Base-by-base conservation (phyloP, 2,113 vertebrate genomes). In the Damaliscus lunatus region DNA sequence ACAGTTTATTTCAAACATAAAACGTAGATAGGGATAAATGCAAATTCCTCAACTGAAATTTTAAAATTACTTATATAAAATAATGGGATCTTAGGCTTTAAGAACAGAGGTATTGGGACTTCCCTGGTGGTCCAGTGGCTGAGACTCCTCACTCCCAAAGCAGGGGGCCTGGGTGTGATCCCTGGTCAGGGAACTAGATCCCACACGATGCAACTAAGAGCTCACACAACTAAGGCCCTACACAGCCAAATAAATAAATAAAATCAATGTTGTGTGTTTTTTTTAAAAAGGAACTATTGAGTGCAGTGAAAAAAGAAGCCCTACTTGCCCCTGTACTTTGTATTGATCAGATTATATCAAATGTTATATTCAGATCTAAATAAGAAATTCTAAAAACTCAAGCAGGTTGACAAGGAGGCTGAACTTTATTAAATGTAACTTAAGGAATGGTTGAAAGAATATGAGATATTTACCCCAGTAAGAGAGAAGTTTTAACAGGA, bases 1-100 rank as follows among this genome's bases (percentile, higher is more conserved):
- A 19, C n/a, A 92, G 36, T 96, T 86, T 87, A 96, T 62, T 97
- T 89, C 59, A 90, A 97, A 90, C 48, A 86, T 33, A 94, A 97
- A 92, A 85, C 21, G 40, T 40, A 71, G 67, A 71, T 21, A 71
- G 67, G 19, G 48, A 90, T 91, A 91, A 95, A 92, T 40, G 17
- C 87, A 92, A 92, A 94, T 33, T 84, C 81, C 57, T 91, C 60
- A 94, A 90, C n/a, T 78, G 81, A 50, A 94, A 40, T 84, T 67
- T 57, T 90, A 88, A 89, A 82, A 90, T 43, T 23, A 93, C 91
- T 43, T 62, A 59, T 7, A 62, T 36, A 95, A 93, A 91, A 93
- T 67, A 95, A 91, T 64, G 23, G 62, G 5, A 77, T 71, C 27
- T 96, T 92, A 88, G 71, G 16, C 36, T 96, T 96, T 87, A 97